phyloP scores from a whole-genome alignment of 2,797 vertebrate genomes.

The Philypnodon macrostomus region DNA sequence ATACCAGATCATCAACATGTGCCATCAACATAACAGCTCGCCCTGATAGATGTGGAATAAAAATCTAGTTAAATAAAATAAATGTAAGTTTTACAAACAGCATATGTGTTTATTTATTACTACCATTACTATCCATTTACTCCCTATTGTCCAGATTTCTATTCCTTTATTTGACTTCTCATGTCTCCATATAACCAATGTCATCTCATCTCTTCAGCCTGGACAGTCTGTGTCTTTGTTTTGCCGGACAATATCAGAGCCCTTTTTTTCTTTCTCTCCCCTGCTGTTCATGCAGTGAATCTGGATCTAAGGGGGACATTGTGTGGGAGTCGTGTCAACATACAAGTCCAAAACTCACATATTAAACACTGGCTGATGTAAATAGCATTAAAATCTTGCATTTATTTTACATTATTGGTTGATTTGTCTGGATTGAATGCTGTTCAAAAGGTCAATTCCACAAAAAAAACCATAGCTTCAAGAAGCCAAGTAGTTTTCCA shows the following conservation, averaged over 20 bases:
- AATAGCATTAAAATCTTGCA: not conserved
- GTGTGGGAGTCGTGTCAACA: slow-evolving; percentile 43
- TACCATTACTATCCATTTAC: too few relatives aligned
- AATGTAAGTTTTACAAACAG: too few relatives aligned
- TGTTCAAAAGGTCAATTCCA: too few relatives aligned
- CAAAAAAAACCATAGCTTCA: too few relatives aligned
- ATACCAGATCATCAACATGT: not conserved
- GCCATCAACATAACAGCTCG: not conserved
- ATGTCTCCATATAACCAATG: slow-evolving; percentile 59
- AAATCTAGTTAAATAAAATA: too few relatives aligned
- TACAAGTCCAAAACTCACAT: slow-evolving; percentile 18
- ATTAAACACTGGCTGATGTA: slow-evolving; percentile 22
- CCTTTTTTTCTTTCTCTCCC: slow-evolving; percentile 69
- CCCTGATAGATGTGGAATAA: too few relatives aligned
- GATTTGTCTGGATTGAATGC: too few relatives aligned
- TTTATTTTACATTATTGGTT: too few relatives aligned
- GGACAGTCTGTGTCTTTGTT: slow-evolving; percentile 75
- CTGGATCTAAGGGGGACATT: slow-evolving; percentile 51
- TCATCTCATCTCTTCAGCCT: slow-evolving; percentile 70
- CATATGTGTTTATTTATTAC: too few relatives aligned
- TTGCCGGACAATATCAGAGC: slow-evolving; percentile 68
- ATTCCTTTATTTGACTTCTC: slow-evolving; percentile 22
- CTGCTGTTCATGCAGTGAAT: slow-evolving; percentile 63
- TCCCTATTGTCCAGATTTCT: slow-evolving; percentile 11
- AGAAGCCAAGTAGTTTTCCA: too few relatives aligned